These are phyloP conservation scores for Dryomyza anilis DNA, from an alignment of 2,888 invertebrate species.

Conservation along the genomic window DNA sequence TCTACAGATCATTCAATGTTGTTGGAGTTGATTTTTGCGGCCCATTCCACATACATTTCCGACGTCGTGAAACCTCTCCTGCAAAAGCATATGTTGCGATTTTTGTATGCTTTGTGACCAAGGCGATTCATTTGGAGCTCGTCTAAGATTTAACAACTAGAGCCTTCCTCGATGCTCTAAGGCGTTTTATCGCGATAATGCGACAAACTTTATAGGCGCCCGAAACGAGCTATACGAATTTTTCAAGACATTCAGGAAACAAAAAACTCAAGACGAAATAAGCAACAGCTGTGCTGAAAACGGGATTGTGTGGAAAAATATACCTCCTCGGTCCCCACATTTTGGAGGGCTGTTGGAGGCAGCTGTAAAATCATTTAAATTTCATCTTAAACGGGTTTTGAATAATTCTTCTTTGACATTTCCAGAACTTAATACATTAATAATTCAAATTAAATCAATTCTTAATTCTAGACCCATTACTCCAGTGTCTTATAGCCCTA, in stretches of 20 bases:
- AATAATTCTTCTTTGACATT: not conserved
- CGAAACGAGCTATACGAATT: slow-evolving; percentile 25
- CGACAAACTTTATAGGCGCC: slow-evolving; percentile 30
- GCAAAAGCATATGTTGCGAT: slow-evolving; percentile 27
- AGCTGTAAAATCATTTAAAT: not conserved
- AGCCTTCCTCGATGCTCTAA: slow-evolving; percentile 29
- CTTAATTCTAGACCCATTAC: slow-evolving; percentile 17
- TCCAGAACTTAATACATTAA: not conserved
- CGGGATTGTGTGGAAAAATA: not conserved
- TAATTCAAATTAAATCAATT: slow-evolving; percentile 16
- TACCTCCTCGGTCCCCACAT: not conserved
- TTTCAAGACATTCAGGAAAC: slow-evolving; percentile 13
- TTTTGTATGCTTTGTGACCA: slow-evolving; percentile 31
- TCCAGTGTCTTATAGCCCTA: not conserved
- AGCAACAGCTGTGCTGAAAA: not conserved
- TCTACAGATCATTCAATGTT: slow-evolving; percentile 21
- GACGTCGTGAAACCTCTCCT: slow-evolving; percentile 17
- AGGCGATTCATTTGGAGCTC: slow-evolving; percentile 31
- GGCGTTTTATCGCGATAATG: slow-evolving; percentile 17
- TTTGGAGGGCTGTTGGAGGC: not conserved
- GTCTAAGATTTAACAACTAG: slow-evolving; percentile 28
- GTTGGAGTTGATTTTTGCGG: slow-evolving; percentile 31
- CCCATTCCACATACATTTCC: slow-evolving; percentile 29
- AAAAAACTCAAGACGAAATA: slow-evolving; percentile 23
- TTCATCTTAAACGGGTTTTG: not conserved